Evolutionary conservation across 2,888 invertebrate species (phyloP), one percentile per base, ranked within the genome.

Genomic region (Agrotis ipsilon): DNA sequence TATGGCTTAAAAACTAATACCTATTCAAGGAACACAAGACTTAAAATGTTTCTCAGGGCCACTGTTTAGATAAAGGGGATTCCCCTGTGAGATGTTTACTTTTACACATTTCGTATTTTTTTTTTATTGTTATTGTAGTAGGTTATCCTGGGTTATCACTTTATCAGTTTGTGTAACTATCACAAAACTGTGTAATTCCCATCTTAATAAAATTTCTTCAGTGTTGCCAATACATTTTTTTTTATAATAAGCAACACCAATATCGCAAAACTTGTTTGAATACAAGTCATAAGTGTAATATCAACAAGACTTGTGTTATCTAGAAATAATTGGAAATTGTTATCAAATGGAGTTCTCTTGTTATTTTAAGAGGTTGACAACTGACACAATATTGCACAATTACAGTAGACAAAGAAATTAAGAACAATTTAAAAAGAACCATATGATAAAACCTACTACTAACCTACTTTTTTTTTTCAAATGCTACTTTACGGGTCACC

Each of bases 311-410:
- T 54, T 68, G 9, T 39, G 39, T 39, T 39, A 39, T 57, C 13
- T n/a, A 51, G 68, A 75, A 80, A n/a, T 74, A 51, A 64, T 64
- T 49, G 49, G 63, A 60, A 72, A 73, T 60, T 55, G 59, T 60
- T 74, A 77, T 61, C 65, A 3, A 49, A 48, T 24, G 27, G 11
- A 61, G 39, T 46, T 48, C 48, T 67, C 51, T 67, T 55, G 55
- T 73, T 24, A 39, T 39, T 39, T 39, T 39, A 57, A 57, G 24
- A 27, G 13, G 3, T 19, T 46, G 24, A 16, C 19, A 51, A 52
- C n/a, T 58, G 48, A 57, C 70, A 46, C 57, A 60, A n/a, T 24
- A 13, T 46, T 14, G 46, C 32, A 67, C 46, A 32, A 32, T n/a
- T n/a, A n/a, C 9, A 46, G 32, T 64, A 16, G 16, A 18, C 65